Evolutionary conservation across 1,140 invertebrate genomes (phyloP), one percentile per base, ranked within the genome.

Genomic region (Drosophila sproati): DNA sequence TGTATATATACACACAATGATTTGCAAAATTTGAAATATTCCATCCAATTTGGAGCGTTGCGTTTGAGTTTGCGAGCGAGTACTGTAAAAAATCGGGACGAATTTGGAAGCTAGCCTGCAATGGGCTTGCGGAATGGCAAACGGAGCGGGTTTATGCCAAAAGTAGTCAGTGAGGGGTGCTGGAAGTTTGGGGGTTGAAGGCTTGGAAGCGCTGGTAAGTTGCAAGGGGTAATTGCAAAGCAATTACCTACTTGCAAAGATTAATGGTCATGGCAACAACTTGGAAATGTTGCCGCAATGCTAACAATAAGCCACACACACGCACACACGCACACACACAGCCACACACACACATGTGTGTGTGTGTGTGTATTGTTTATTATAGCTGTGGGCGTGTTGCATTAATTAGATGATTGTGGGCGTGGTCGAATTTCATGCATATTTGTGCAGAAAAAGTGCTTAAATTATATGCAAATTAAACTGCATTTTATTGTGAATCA

Each of bases 241-340:
- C 85, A 88, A 88, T 88, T 88, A 88, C 83, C 83, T 83, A 85
- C 80, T 89, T 88, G 82, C 78, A 60, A 87, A 88, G 83, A 88
- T 86, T 86, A 86, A 86, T 86, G 82, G 82, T 86, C 82, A 88
- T 86, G 82, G 59, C 76, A 71, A 73, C 73, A 75, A 78, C 67
- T 75, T 70, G 66, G 82, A 88, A 87, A 87, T 86, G 78, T 78
- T 86, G 82, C 82, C 82, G 82, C 82, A 87, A 82, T 86, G 82
- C 82, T 76, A 87, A 86, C 82, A 86, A 86, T 87, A 76, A 82
- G 68, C 79, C 79, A 69, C 54, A 78, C 61, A 79, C 80, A 79
- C 61, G 66, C 0, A 57, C 5, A 52, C 37, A 34, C 55, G 51
- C 35, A 68, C 31, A 43, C 32, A 5, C 20, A 59, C 29, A 32